phyloP scores from a whole-genome alignment of 2,113 vertebrate species.

The Leucopsar rothschildi region DNA sequence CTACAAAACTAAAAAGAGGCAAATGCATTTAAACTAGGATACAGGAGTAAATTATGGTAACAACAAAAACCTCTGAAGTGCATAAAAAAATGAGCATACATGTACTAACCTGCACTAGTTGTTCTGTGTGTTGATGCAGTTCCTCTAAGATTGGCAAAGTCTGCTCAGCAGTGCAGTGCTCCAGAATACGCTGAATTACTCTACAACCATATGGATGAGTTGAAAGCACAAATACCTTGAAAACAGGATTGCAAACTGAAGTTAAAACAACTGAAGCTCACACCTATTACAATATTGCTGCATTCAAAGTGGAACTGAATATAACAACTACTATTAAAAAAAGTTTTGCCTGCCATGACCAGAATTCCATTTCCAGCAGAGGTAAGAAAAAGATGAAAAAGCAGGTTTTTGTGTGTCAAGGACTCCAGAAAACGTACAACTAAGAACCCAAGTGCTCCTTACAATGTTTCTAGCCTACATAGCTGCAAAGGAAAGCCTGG shows the following conservation, averaged over 20 bases:
- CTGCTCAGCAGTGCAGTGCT: slow-evolving; percentile 95
- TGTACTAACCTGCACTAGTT: slow-evolving; percentile 87
- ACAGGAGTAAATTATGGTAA: background rate
- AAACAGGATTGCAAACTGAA: background rate
- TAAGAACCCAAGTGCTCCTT: background rate
- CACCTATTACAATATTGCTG: background rate
- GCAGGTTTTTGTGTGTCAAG: background rate
- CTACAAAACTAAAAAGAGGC: background rate
- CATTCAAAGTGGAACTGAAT: background rate
- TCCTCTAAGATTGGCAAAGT: slow-evolving; percentile 92
- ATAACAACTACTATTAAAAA: background rate
- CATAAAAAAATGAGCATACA: background rate
- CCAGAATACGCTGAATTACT: slow-evolving; percentile 95
- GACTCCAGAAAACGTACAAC: background rate
- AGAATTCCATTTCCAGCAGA: background rate
- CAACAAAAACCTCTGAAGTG: background rate
- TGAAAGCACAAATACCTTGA: slow-evolving; percentile 93
- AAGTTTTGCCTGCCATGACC: background rate
- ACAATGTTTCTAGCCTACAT: background rate
- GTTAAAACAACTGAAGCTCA: background rate
- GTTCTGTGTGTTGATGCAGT: slow-evolving; percentile 93
- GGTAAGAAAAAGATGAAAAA: background rate
- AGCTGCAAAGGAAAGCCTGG: background rate
- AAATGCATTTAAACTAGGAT: background rate
- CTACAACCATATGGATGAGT: slow-evolving; percentile 95